These are phyloP conservation scores for Enhydra lutris DNA, from an alignment of 2,113 vertebrate species.

Conservation along the genomic window DNA sequence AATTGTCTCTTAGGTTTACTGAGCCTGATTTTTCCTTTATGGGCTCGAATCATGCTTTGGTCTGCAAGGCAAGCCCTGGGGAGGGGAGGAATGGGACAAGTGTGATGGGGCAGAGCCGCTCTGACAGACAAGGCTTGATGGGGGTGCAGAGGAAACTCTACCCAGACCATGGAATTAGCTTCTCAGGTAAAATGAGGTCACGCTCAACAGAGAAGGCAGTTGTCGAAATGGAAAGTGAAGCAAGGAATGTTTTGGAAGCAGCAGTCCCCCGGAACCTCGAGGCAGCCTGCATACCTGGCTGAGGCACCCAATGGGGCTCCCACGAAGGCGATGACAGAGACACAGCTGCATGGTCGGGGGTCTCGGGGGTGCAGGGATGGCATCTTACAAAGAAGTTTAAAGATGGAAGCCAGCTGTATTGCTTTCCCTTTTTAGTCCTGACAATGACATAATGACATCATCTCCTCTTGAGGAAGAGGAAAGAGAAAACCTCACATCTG, in stretches of 20 bases:
- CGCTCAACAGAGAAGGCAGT: background rate
- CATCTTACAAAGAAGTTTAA: background rate
- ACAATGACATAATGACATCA: background rate
- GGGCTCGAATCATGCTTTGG: background rate
- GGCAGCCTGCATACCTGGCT: background rate
- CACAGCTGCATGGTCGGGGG: too few relatives aligned
- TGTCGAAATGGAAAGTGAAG: background rate
- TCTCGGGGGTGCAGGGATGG: background rate
- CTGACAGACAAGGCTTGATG: background rate
- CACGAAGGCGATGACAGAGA: background rate
- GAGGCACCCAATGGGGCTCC: background rate
- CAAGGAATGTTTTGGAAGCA: background rate
- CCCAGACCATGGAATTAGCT: background rate
- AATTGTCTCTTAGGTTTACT: background rate
- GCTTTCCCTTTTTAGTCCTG: background rate
- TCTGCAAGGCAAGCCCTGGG: background rate
- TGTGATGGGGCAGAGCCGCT: background rate
- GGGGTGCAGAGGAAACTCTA: background rate
- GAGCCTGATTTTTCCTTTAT: background rate
- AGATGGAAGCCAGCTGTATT: background rate
- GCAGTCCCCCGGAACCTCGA: background rate
- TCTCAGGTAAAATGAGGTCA: background rate
- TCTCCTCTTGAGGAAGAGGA: background rate
- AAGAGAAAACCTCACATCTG: background rate
- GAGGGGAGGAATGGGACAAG: fast-evolving